Base-by-base conservation (phyloP, 2,797 vertebrate species). In the Otolemur crassicaudatus region DNA sequence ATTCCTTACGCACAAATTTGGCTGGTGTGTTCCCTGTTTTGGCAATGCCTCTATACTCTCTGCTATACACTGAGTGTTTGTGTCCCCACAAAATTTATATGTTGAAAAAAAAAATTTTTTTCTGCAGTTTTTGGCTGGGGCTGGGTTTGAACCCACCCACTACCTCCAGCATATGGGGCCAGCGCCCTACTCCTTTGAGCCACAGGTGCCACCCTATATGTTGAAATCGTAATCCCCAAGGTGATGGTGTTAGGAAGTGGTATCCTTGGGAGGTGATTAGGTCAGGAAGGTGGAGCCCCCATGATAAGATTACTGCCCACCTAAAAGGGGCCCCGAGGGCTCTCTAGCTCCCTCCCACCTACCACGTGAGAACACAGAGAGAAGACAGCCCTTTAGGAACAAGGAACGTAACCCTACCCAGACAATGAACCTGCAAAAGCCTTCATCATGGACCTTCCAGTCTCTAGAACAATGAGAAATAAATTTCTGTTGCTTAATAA, bases 1-100 rank as follows among this genome's bases (percentile, higher is more conserved):
- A 95, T 22, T 1, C 10, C 92, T 63, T n/a, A 87, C 77, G 94
- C 95, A 95, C 81, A 72, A 86, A 95, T 31, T 80, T 96, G 87
- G 87, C 72, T 87, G 84, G 61, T 40, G 34, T 95, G 70, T 65
- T 95, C 83, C 79, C 53, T 67, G 22, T 75, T 25, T 27, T 3
- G 46, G 29, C 8, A 72, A 60, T n/a, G 19, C 25, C 7, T 82
- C 29, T 60, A 5, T 17, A 1, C 14, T 92, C 84, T 98, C 9
- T 29, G 19, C 5, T 90, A n/a, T 46, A 14, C 7, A 76, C 37
- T 60, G 6, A 40, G 60, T 61, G 53, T 34, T 56, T 8, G 1
- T 20, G 1, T 49, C 11, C 29, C 19, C n/a, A 63, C 8, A 34
- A 70, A 3, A 53, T 77, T 34, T 58, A 2, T 29, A 7, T 46